Base-by-base conservation (phyloP, 2,888 invertebrate genomes). In the Chaetoderma sp. region DNA sequence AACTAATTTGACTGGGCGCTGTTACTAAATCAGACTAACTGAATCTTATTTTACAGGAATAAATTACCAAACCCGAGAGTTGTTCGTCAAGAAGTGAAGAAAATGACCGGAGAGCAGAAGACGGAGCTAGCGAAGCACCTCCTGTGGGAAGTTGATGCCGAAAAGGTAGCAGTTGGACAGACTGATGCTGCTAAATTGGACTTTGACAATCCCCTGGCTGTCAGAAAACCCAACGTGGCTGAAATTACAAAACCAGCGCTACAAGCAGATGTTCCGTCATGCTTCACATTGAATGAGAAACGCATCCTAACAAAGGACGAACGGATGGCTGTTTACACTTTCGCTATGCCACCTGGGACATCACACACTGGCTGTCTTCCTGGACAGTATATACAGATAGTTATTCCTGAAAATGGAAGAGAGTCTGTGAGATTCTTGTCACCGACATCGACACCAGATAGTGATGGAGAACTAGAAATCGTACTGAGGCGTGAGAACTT, bases 121-220 rank as follows among this genome's bases (percentile, higher is more conserved):
- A 3, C 4, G 27, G 45, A 44, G 45, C 30, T 45, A 10, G 58
- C 44, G 8, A n/a, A 58, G 6, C 28, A 45, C 23, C 27, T 45
- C 8, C 28, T 45, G 4, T 27, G 27, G 10, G 27, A 58, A 23
- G 44, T 45, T 2, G 45, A 45, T n/a, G 28, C 8, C 10, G 58
- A 47, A 45, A 45, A 58, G 1, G 30, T 10, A 10, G 45, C 25
- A n/a, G 45, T 16, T n/a, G n/a, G n/a, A n/a, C n/a, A n/a, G n/a
- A n/a, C n/a, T 4, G 13, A 3, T 2, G 18, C 21, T 8, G 21
- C 4, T 1, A 4, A 56, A n/a, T 5, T 25, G 39, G 56, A 56
- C 25, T 56, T 56, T 33, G 56, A 56, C 39, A 16, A 56, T 25
- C 56, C 56, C 13, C 39, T 56, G 23, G 30, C 25, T 39, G n/a